Evolutionary conservation across 2,797 vertebrate genomes (phyloP).

Genomic region (Fratercula arctica): DNA sequence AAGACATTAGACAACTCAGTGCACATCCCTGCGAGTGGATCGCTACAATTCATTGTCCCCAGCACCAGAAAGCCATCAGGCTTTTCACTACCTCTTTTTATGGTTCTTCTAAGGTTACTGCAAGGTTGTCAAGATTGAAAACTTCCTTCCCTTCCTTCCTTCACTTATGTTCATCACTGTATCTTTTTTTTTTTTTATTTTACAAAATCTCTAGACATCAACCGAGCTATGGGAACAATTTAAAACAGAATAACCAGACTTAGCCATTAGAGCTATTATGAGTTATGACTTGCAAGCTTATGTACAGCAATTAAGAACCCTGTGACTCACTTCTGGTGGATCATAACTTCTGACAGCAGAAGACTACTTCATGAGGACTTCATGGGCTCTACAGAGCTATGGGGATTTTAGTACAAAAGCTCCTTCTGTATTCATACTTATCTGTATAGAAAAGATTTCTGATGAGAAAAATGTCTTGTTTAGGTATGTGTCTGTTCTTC

Average conservation of each 20-base stretch:
- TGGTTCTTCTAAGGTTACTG: background rate
- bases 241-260: background rate
- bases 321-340: background rate
- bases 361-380: background rate
- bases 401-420: background rate
- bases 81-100: background rate
- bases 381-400: background rate
- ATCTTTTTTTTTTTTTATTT: background rate
- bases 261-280: background rate
- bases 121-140: background rate
- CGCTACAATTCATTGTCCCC: background rate
- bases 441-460: background rate
- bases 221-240: background rate
- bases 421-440: background rate
- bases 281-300: slow-evolving; percentile 10
- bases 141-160: background rate
- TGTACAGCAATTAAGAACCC: slow-evolving; percentile 16
- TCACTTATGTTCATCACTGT: background rate
- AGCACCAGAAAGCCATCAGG: background rate
- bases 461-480: background rate
- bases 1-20: background rate
- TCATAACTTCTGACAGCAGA: background rate
- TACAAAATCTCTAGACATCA: background rate
- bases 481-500: background rate
- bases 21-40: background rate